Evolutionary conservation across 2,113 vertebrate genomes (phyloP).

Genomic region (Equus quagga): DNA sequence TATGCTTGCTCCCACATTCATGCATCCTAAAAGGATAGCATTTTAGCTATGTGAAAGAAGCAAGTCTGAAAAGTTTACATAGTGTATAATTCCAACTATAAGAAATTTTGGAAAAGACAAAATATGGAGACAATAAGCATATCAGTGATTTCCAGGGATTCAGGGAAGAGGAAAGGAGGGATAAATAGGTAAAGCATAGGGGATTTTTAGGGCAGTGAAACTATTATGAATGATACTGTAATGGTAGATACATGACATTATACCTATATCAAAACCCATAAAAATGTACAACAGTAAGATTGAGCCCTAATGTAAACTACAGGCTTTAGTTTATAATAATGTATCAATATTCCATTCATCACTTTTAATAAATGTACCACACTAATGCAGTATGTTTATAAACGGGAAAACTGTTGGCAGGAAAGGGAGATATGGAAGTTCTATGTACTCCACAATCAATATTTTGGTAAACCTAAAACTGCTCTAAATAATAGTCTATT

Average conservation of each 20-base stretch:
- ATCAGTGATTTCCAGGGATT: not conserved
- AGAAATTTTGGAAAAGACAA: too few species aligned
- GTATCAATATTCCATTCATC: too few species aligned
- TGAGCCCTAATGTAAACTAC: too few species aligned
- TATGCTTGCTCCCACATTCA: not conserved
- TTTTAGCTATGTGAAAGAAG: not conserved
- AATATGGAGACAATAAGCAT: too few species aligned
- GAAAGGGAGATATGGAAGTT: not conserved
- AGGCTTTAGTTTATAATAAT: too few species aligned
- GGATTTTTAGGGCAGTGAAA: not conserved
- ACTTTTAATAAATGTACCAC: not conserved
- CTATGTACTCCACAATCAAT: not conserved
- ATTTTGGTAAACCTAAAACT: not conserved
- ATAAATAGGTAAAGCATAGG: not conserved
- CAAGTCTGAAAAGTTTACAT: too few species aligned
- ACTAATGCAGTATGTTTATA: not conserved
- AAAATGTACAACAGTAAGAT: too few species aligned
- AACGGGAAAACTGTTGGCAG: too few species aligned
- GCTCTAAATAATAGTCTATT: not conserved
- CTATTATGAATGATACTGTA: not conserved
- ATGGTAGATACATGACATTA: too few species aligned
- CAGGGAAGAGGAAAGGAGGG: not conserved
- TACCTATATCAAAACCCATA: too few species aligned
- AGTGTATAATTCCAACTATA: too few species aligned
- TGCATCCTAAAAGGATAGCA: not conserved